Base-by-base conservation (phyloP, 1,140 invertebrate genomes). In the Lineus longissimus region DNA sequence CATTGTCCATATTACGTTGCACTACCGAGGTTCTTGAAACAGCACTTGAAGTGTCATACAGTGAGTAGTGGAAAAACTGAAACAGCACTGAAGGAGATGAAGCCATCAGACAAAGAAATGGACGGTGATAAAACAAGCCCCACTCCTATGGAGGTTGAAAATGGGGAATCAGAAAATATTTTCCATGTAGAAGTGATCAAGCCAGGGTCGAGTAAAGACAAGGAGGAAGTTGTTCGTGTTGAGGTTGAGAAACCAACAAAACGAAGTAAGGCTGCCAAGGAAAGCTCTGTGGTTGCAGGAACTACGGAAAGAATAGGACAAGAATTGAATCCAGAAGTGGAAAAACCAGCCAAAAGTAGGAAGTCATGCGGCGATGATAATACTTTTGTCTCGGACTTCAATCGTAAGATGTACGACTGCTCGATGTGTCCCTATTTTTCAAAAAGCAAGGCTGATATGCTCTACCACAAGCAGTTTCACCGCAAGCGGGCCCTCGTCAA, bases 391-490 rank as follows among this genome's bases (percentile, higher is more conserved):
- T 36, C 29, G 22, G 30, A 25, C 27, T 27, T 47, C 17, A 67
- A 64, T 27, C 67, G 67, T 13, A 73, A 73, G 47, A 57, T 69
- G n/a, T 74, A 68, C 56, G 76, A 17, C 70, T 85, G 76, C 78
- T 78, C 71, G 66, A 81, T 75, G 70, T 76, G 78, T 75, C 73
- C 78, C 11, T 73, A 75, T 69, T 64, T 69, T 19, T 73, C 73
- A 29, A 90, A 91, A 72, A 91, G 88, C 73, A 91, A 91, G 77
- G 90, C 89, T 45, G 91, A 93, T 75, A 91, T 88, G 72, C 85
- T 90, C 66, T 91, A 93, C 76, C 91, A 93, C 70, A 89, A 90
- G 69, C 90, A 93, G 75, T 90, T 93, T 73, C 91, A 94, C 74
- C 86, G 89, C 43, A 85, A 87, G 58, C 69, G 73, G 11, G 6